phyloP scores from a whole-genome alignment of 2,113 vertebrate genomes.

The Thamnaconus septentrionalis region DNA sequence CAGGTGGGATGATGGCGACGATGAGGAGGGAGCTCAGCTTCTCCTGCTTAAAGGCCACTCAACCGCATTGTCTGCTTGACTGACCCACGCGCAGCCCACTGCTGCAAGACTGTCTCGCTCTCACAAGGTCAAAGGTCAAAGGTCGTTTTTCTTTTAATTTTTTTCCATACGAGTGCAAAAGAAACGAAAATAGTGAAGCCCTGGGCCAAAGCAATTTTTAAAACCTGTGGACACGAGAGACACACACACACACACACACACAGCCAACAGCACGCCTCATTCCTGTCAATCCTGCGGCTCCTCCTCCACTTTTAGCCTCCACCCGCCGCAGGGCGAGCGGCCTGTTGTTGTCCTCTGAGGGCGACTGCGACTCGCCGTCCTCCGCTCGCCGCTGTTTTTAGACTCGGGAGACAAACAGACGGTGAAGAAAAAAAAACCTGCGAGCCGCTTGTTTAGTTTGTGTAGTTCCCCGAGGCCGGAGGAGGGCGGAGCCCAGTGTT shows the following conservation, averaged over 20 bases:
- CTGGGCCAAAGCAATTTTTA: constrained; percentile 11
- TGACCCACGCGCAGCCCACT: constrained; percentile 22
- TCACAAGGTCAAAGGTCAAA: constrained; percentile 34
- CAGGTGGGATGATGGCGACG: too few relatives aligned
- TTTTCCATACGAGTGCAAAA: neutral
- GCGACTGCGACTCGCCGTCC: too few relatives aligned
- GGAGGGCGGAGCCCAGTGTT: too few relatives aligned
- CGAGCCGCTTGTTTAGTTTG: too few relatives aligned
- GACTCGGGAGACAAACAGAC: too few relatives aligned
- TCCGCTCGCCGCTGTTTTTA: too few relatives aligned
- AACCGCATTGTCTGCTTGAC: constrained; percentile 5
- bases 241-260: constrained; percentile 16
- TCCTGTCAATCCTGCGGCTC: constrained; percentile 37
- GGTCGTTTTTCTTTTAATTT: neutral
- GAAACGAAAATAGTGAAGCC: neutral
- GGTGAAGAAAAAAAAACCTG: too few relatives aligned
- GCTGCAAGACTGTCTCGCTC: neutral
- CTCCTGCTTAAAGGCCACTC: too few relatives aligned
- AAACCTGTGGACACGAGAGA: neutral
- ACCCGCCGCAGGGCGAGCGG: too few relatives aligned
- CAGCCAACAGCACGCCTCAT: constrained; percentile 12
- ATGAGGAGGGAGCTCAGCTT: too few relatives aligned
- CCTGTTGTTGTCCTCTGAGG: too few relatives aligned
- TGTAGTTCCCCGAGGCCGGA: too few relatives aligned
- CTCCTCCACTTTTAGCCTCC: constrained; percentile 44